Evolutionary conservation across 2,888 invertebrate species (phyloP).

Genomic region (Rosalia funebris): DNA sequence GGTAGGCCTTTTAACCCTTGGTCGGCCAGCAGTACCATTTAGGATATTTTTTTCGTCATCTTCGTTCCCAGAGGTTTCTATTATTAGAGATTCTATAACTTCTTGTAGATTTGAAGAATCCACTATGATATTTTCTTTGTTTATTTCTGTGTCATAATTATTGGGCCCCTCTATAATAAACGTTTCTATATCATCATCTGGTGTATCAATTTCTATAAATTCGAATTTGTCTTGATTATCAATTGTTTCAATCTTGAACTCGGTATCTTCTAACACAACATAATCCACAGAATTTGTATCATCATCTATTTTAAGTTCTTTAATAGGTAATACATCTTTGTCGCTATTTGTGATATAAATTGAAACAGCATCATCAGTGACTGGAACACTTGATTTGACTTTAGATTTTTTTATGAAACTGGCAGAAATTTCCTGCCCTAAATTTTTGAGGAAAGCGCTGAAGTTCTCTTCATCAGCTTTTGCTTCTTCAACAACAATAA

Average conservation of each 20-base stretch:
- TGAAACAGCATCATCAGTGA: constrained; percentile 3
- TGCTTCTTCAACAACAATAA: constrained; percentile 48
- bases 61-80: not conserved
- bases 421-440: constrained; percentile 50
- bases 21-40: constrained; percentile 4
- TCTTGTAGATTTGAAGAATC: not conserved
- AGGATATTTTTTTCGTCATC: constrained; percentile 15
- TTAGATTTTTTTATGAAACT: constrained; percentile 37
- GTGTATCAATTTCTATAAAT: constrained; percentile 29
- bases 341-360: constrained; percentile 17
- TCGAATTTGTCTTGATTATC: constrained; percentile 20
- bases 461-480: constrained; percentile 34
- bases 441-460: constrained; percentile 49
- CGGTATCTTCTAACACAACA: constrained; percentile 17
- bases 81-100: not conserved
- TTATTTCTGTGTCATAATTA: not conserved
- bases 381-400: not conserved
- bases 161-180: constrained; percentile 24
- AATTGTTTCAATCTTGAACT: not conserved
- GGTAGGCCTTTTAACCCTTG: constrained; percentile 1
- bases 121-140: not conserved
- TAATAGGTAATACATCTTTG: constrained; percentile 23
- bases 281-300: constrained; percentile 29
- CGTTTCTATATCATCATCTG: constrained; percentile 30
- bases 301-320: constrained; percentile 28